Evolutionary conservation across 1,140 invertebrate species (phyloP).

Genomic region (Drosophila rhopaloa): DNA sequence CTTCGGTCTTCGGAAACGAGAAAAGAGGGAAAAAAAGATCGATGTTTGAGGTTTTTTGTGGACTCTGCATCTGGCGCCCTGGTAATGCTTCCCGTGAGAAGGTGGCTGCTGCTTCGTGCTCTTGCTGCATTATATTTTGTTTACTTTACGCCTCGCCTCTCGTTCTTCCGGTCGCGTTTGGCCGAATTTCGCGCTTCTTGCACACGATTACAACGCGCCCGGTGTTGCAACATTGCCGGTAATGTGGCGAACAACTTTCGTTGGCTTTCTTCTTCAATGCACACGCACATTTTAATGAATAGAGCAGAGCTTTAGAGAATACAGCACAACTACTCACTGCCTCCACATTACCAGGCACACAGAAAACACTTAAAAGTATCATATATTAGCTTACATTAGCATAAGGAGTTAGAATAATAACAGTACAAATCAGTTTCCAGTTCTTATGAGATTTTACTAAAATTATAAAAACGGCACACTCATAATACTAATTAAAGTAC

Average conservation of each 20-base stretch:
- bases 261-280: conserved; percentile 52
- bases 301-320: conserved; percentile 50
- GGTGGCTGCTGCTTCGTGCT: conserved; percentile 38
- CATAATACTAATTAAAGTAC: too few species aligned
- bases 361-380: conserved; percentile 19
- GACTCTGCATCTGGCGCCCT: conserved; percentile 17
- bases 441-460: not conserved
- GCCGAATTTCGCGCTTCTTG: not conserved
- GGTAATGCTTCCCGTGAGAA: conserved; percentile 35
- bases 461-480: too few species aligned
- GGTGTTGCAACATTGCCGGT: conserved; percentile 23
- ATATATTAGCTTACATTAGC: conserved; percentile 1
- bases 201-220: conserved; percentile 18
- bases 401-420: not conserved
- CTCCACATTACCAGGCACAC: conserved; percentile 58
- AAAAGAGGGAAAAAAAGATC: conserved; percentile 25
- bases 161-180: conserved; percentile 1
- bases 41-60: conserved; percentile 16
- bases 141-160: not conserved
- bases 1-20: conserved; percentile 20
- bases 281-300: conserved; percentile 35
- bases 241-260: conserved; percentile 61
- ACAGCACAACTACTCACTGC: conserved; percentile 66
- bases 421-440: not conserved
- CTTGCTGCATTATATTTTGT: conserved; percentile 5